Conservation (phyloP, 2,888 invertebrate genomes). For the Argyresthia albistria region DNA sequence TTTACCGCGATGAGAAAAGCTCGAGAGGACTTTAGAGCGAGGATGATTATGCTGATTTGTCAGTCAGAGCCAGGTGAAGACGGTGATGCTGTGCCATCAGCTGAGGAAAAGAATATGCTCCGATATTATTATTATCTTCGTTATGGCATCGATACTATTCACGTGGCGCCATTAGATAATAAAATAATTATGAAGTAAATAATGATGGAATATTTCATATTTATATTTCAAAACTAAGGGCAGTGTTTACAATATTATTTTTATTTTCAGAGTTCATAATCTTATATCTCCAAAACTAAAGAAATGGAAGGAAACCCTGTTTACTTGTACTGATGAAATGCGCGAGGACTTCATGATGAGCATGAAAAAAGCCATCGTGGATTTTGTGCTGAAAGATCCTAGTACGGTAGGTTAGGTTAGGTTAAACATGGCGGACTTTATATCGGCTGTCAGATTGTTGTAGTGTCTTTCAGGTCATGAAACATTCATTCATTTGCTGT, state of each 20-base stretch:
- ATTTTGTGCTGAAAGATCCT: conserved; percentile 90
- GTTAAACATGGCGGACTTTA: neutral
- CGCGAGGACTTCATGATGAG: conserved; percentile 89
- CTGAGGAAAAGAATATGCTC: conserved; percentile 78
- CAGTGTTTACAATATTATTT: neutral
- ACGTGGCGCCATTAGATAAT: conserved; percentile 87
- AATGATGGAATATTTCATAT: neutral
- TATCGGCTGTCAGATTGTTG: too few relatives aligned
- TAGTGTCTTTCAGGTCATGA: too few relatives aligned
- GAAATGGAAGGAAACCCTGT: conserved; percentile 73
- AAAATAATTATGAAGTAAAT: conserved; percentile 76
- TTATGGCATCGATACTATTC: conserved; percentile 91
- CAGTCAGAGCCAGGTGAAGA: conserved; percentile 55
- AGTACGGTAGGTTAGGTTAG: conserved; percentile 40
- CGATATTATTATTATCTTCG: conserved; percentile 93
- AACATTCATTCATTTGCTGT: too few relatives aligned
- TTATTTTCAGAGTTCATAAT: conserved; percentile 68
- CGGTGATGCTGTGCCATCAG: conserved; percentile 64
- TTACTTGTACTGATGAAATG: conserved; percentile 81
- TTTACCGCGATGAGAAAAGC: conserved; percentile 80
- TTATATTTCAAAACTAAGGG: neutral
- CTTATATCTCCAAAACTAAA: conserved; percentile 76
- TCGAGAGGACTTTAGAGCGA: conserved; percentile 86
- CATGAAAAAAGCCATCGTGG: conserved; percentile 93
- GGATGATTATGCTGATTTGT: conserved; percentile 82